A percentile compares a stretch with the other conserved stretches of the same genome.
phyloP scores from a whole-genome alignment of 2,113 vertebrate genomes.

The Hiodon tergisus region DNA sequence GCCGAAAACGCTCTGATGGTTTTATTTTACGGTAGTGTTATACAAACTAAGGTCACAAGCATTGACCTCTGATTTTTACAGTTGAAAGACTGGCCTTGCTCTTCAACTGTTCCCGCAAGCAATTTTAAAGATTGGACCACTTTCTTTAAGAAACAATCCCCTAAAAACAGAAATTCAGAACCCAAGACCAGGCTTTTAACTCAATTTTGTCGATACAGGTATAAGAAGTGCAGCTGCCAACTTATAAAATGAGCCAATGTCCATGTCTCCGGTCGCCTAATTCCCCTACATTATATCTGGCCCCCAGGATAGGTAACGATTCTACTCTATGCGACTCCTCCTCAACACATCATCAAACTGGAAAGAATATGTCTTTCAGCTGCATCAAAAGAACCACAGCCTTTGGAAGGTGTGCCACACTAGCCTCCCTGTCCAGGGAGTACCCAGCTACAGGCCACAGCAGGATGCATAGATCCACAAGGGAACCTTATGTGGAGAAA shows the following conservation, averaged over 20 bases:
- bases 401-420: conserved; percentile 46
- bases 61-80: conserved; percentile 30
- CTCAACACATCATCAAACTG: conserved; percentile 16
- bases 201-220: conserved; percentile 51
- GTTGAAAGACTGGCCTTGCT: conserved; percentile 30
- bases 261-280: conserved; percentile 44
- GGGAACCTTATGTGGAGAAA: conserved; percentile 63
- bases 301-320: conserved; percentile 44
- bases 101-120: conserved; percentile 40
- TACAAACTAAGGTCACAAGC: conserved; percentile 37
- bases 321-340: conserved; percentile 27
- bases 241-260: conserved; percentile 58
- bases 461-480: conserved; percentile 58
- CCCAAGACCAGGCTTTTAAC: conserved; percentile 41
- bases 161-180: conserved; percentile 27
- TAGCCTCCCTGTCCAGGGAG: conserved; percentile 56
- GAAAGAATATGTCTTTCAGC: conserved; percentile 22
- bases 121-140: conserved; percentile 46
- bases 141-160: conserved; percentile 23
- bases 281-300: conserved; percentile 51
- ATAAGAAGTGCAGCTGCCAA: conserved; percentile 52
- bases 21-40: conserved; percentile 30
- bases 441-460: conserved; percentile 61
- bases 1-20: neutral
- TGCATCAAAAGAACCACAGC: conserved; percentile 20